Evolutionary conservation across 2,113 vertebrate species (phyloP), one percentile per base, ranked within the genome.

Genomic region (Myrmophylax atrothorax): DNA sequence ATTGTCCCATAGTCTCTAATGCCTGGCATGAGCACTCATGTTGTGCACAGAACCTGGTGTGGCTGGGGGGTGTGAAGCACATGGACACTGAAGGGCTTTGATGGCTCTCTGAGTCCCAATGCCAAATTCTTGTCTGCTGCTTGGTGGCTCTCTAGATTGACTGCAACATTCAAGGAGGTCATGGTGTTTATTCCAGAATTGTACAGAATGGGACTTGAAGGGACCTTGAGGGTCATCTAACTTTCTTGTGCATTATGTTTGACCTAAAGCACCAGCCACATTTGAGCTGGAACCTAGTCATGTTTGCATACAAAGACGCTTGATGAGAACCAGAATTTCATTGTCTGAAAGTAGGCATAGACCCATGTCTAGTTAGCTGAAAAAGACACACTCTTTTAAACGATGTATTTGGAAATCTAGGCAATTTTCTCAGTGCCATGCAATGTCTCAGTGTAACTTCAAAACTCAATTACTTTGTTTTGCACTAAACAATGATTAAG

Each of bases 401-500:
- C 92, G 47, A 47, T 68, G 47, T 86, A 93, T 74, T 92, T 86
- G 64, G 67, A 87, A 92, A 92, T 72, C 9, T 75, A n/a, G 46
- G 66, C 35, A 85, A 37, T 90, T 94, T 90, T 95, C 68, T 86
- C 44, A 75, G 22, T 68, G 68, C 28, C 64, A 19, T 82, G 49
- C 42, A 38, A 53, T 60, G 79, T 84, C 64, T 87, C 42, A 44
- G 42, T 67, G 67, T 84, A 84, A 88, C 84, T 94, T 95, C 56
- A 92, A 90, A 96, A 95, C 92, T 90, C 75, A 89, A 93, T 96
- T 90, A 78, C 89, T 94, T 95, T 77, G 59, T 90, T 89, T 94
- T 93, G 55, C 76, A 60, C 86, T 79, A 92, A 95, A 93, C 85
- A 87, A 72, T 89, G 90, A 92, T 94, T 96, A 92, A 93, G 68